Percentiles rank a stretch among this genome's conserved stretches.
Conservation (phyloP, 2,797 vertebrate genomes). For the Siniperca obscura region DNA sequence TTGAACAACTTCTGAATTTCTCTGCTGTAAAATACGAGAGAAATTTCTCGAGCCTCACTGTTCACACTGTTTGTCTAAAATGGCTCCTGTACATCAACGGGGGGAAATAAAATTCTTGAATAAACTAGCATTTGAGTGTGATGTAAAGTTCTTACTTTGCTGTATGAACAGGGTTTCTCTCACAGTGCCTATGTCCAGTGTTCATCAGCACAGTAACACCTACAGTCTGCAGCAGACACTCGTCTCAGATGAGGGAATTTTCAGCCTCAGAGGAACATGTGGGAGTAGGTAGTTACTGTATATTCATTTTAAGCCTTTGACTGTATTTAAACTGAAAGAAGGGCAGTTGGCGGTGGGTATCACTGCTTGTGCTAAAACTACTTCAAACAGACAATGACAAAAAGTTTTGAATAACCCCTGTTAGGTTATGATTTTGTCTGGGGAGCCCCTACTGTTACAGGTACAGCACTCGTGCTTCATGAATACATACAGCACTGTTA, state of each 20-base stretch:
- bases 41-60: slow-evolving; percentile 35
- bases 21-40: slow-evolving; percentile 52
- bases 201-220: slow-evolving; percentile 42
- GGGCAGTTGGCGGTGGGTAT: slow-evolving; percentile 44
- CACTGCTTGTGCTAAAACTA: slow-evolving; percentile 14
- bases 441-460: slow-evolving; percentile 60
- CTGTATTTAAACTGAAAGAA: slow-evolving; percentile 57
- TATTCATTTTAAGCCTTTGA: slow-evolving; percentile 70
- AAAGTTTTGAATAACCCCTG: slow-evolving; percentile 47
- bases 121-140: slow-evolving; percentile 55
- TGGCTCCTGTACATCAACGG: slow-evolving; percentile 27
- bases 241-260: slow-evolving; percentile 69
- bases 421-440: slow-evolving; percentile 69
- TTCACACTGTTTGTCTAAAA: slow-evolving; percentile 51
- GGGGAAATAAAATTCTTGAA: slow-evolving; percentile 46
- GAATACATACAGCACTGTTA: neutral
- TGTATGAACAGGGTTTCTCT: slow-evolving; percentile 50
- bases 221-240: slow-evolving; percentile 52
- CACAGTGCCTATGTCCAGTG: slow-evolving; percentile 55
- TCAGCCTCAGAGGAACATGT: slow-evolving; percentile 68
- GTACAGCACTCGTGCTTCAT: neutral
- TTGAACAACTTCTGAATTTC: slow-evolving; percentile 64
- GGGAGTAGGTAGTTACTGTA: slow-evolving; percentile 67
- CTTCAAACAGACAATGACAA: slow-evolving; percentile 47
- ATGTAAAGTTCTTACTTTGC: slow-evolving; percentile 51